Percentiles rank a stretch among this genome's conserved stretches.
phyloP scores from a whole-genome alignment of 2,113 vertebrate species.

The Chitala chitala region DNA sequence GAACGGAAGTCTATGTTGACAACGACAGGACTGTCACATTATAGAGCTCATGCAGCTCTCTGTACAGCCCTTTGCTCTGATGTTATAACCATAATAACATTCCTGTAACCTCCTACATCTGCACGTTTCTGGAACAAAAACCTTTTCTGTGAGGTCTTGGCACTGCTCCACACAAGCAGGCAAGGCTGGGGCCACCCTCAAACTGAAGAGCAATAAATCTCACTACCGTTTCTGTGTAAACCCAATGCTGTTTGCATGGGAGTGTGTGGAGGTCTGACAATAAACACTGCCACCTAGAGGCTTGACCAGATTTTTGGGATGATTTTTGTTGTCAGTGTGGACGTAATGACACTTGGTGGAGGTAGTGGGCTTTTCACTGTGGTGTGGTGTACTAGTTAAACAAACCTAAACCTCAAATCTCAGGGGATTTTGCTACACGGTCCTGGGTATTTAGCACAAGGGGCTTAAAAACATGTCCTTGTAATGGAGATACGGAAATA shows the following conservation, averaged over 20 bases:
- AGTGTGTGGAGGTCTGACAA: background rate
- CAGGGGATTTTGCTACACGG: background rate
- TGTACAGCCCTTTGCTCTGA: background rate
- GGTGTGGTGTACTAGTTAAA: background rate
- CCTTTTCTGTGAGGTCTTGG: background rate
- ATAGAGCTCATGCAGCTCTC: background rate
- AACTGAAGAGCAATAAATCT: background rate
- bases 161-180: background rate
- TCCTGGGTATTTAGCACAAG: background rate
- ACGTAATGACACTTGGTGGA: constrained; percentile 8
- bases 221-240: background rate
- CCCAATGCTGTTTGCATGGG: background rate
- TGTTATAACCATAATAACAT: background rate
- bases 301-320: too few species aligned
- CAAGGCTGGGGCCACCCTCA: background rate
- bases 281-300: constrained; percentile 27
- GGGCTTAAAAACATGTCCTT: background rate
- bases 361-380: background rate
- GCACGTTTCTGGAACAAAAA: background rate
- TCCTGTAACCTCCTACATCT: background rate
- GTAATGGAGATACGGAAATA: background rate
- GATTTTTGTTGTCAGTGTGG: too few species aligned
- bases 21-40: background rate
- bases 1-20: background rate
- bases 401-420: background rate